Evolutionary conservation across 1,140 invertebrate species (phyloP), one percentile per base, ranked within the genome.

Genomic region (Zaprionus africanus): DNA sequence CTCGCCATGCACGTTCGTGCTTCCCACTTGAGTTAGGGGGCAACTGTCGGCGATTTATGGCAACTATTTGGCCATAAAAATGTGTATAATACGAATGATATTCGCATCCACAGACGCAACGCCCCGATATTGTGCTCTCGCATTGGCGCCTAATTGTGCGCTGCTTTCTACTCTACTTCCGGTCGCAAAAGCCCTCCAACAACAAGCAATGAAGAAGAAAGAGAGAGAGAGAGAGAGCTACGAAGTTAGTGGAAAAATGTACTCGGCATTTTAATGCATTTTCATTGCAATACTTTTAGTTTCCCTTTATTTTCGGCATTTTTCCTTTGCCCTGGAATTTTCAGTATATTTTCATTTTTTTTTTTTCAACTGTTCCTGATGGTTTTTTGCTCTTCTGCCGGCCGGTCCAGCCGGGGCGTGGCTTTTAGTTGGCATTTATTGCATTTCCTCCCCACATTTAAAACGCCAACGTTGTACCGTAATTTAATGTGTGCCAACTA

Each of bases 201-300:
- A 28, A 46, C 4, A 61, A 28, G 46, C 1, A 5, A 51, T 11
- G 19, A 12, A 51, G 46, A 3, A 13, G 19, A 51, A 12, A 22
- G 19, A 19, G 17, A 22, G 11, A 49, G 46, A 49, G 22, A 22
- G 19, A 19, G 43, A 22, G 11, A 49, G 46, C 24, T 34, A 15
- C 19, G 36, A 63, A 66, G 70, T 79, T 58, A 59, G 49, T 63
- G 46, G n/a, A 62, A 61, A 60, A 53, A 88, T 78, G 75, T 75
- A 81, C 77, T 84, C 80, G 76, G 78, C 67, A 84, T 87, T 88
- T 87, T 83, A 81, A 87, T 87, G 83, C 70, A 75, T 83, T 87
- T 87, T 87, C 80, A 88, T 84, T 88, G 84, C 81, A 76, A 78
- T 87, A 81, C 83, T 88, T 88, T 83, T 71, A 56, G 81, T 76